Evolutionary conservation across 1,140 invertebrate species (phyloP).

Genomic region (Steinernema feltiae): DNA sequence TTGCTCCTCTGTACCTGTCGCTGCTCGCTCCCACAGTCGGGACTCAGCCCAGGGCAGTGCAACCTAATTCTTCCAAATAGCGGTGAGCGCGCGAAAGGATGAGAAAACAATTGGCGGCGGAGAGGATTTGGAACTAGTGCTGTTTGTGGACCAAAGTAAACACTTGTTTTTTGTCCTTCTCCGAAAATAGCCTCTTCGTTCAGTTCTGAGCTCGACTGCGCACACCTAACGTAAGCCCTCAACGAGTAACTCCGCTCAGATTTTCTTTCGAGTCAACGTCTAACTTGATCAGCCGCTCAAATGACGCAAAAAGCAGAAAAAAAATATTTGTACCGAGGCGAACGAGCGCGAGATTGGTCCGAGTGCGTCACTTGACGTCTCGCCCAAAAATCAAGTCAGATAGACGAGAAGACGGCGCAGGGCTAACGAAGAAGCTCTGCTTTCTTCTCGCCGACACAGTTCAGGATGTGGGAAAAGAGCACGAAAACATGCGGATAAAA

Average conservation of each 20-base stretch:
- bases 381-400: too few species aligned
- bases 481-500: too few species aligned
- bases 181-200: neutral
- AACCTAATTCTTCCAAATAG: conserved; percentile 3
- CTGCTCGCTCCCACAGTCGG: too few species aligned
- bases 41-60: too few species aligned
- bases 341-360: neutral
- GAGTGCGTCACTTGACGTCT: neutral
- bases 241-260: neutral
- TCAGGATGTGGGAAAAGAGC: too few species aligned
- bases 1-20: neutral
- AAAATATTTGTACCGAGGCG: neutral
- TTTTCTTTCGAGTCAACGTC: neutral
- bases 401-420: too few species aligned
- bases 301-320: neutral
- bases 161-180: neutral
- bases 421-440: too few species aligned
- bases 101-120: neutral
- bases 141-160: conserved; percentile 9
- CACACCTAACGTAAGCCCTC: too few species aligned
- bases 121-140: conserved; percentile 2
- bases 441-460: too few species aligned
- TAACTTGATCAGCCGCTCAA: neutral
- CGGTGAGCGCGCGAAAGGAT: neutral
- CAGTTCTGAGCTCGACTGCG: too few species aligned